Conservation (phyloP, 2,113 vertebrate species). For the Alligator mississippiensis region DNA sequence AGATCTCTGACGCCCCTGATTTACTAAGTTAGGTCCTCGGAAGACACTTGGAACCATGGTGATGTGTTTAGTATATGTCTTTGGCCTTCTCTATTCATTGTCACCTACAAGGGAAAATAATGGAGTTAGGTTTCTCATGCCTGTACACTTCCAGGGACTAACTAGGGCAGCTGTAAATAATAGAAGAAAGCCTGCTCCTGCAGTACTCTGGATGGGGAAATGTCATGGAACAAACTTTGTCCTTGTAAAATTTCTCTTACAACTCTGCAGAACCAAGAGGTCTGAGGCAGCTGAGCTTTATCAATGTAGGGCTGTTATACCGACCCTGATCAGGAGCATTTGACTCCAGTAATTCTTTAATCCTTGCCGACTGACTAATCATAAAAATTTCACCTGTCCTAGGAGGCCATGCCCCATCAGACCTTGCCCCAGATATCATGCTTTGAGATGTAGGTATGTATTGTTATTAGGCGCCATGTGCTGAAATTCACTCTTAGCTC, state of each 20-base stretch:
- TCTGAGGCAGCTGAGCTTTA: not conserved
- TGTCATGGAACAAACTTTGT: not conserved
- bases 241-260: not conserved
- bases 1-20: too few relatives aligned
- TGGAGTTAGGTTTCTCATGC: fast-evolving
- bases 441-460: not conserved
- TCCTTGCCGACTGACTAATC: not conserved
- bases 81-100: not conserved
- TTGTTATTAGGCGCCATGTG: not conserved
- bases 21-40: not conserved
- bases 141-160: not conserved
- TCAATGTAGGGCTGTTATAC: not conserved
- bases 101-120: not conserved
- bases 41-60: not conserved
- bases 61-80: not conserved
- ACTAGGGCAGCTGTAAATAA: not conserved
- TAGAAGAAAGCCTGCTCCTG: not conserved
- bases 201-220: not conserved
- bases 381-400: fast-evolving
- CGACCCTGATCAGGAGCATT: fast-evolving
- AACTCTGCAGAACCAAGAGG: not conserved
- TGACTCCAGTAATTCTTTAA: not conserved
- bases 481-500: not conserved
- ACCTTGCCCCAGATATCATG: not conserved
- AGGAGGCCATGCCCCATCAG: not conserved